Evolutionary conservation across 2,797 vertebrate species (phyloP), one percentile per base, ranked within the genome.

Genomic region (Bovichtus diacanthus): DNA sequence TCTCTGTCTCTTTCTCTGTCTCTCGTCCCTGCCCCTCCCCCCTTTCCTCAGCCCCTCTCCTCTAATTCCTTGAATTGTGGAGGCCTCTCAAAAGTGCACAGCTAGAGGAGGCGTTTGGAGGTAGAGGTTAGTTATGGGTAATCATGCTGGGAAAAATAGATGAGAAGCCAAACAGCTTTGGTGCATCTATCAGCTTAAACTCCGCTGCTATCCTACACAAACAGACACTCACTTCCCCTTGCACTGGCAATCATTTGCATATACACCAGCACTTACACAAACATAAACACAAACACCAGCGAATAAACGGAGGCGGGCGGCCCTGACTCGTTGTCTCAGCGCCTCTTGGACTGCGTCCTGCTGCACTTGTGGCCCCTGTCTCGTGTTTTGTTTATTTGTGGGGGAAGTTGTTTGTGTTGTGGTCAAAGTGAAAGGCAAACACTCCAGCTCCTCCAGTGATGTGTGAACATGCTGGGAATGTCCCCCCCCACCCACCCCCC

Each of bases 1-100:
- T 93, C 93, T 94, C 93, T 87, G 89, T 93, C 80, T 93, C 91
- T 92, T 92, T 93, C 88, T 76, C 84, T 85, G 91, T 93, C 92
- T 92, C 80, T 72, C 68, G n/a, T 72, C 65, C 59, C 85, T 76
- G 70, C 93, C 92, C 87, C 92, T 89, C 84, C 86, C 88, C 78
- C 70, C 68, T 72, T 80, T 74, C 80, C 76, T 82, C 76, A 63
- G 59, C 66, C 78, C 56, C 66, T 77, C 74, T 82, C 58, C 77
- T 84, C 46, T 77, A 90, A 90, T 91, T 91, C 86, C 92, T 90
- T 92, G 80, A 86, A 90, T 87, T 85, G 88, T 72, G n/a, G 83
- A 81, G 88, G 89, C 89, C 83, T 83, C 78, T 90, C 51, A 76
- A 77, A 79, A 77, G 71, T 87, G 74, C 82, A 87, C 65, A 67